These are phyloP conservation scores for Bradypodion pumilum DNA, from an alignment of 2,797 vertebrate species.

Conservation along the genomic window DNA sequence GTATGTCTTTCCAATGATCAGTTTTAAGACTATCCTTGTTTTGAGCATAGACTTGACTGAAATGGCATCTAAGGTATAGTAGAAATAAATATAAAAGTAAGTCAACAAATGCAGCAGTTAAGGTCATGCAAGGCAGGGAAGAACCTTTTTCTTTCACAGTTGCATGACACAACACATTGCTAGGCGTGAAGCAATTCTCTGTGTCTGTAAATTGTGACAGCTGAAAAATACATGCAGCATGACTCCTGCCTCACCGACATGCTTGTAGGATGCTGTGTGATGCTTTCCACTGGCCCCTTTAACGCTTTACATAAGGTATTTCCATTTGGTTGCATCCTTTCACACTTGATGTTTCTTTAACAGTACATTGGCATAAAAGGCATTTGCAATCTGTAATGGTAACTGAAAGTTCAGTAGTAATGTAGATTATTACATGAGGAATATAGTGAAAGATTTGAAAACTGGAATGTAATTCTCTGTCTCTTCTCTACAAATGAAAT, in stretches of 20 bases:
- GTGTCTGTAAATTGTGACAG: not conserved
- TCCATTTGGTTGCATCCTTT: slow-evolving; percentile 47
- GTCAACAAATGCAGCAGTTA: not conserved
- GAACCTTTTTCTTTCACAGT: not conserved
- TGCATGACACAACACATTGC: not conserved
- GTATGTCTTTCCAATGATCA: not conserved
- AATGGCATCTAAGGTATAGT: not conserved
- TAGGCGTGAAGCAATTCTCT: not conserved
- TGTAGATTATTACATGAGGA: slow-evolving; percentile 29
- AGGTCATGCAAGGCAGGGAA: not conserved
- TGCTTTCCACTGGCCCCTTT: slow-evolving; percentile 16
- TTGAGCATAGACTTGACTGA: not conserved
- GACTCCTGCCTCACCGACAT: slow-evolving; percentile 2
- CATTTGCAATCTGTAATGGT: slow-evolving; percentile 40
- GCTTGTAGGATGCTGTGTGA: not conserved
- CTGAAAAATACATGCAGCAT: not conserved
- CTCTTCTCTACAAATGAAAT: slow-evolving; percentile 20
- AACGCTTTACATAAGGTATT: slow-evolving; percentile 39
- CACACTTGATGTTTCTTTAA: slow-evolving; percentile 31
- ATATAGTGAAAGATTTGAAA: slow-evolving; percentile 20
- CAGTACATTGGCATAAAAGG: slow-evolving; percentile 25
- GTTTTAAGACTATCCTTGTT: too few relatives aligned
- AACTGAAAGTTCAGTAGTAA: slow-evolving; percentile 44
- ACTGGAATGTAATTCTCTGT: slow-evolving; percentile 17
- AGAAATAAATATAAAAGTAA: not conserved